These are phyloP conservation scores for Noctilio leporinus DNA, from an alignment of 2,113 vertebrate species.

Conservation along the genomic window DNA sequence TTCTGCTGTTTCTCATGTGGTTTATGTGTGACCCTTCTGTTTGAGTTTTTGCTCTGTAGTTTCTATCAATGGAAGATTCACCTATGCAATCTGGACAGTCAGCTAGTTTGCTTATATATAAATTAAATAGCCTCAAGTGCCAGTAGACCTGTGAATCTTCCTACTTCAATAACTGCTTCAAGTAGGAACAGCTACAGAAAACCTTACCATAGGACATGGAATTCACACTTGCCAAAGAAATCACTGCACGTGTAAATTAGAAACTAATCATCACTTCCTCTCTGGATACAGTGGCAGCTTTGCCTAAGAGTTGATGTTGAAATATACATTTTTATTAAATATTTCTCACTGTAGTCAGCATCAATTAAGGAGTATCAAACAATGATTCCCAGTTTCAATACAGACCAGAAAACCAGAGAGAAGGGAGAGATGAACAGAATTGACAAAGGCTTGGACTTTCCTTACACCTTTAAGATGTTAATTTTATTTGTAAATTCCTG, in stretches of 20 bases:
- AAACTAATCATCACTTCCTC: slow-evolving; percentile 61
- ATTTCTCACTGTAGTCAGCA: slow-evolving; percentile 55
- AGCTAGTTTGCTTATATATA: slow-evolving; percentile 24
- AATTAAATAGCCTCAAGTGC: slow-evolving; percentile 18
- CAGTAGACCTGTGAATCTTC: slow-evolving; percentile 23
- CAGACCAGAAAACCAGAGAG: slow-evolving; percentile 26
- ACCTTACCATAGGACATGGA: slow-evolving; percentile 20
- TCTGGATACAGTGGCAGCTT: slow-evolving; percentile 42
- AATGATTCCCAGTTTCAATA: slow-evolving; percentile 29
- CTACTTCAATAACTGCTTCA: slow-evolving; percentile 17
- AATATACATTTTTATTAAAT: slow-evolving; percentile 71
- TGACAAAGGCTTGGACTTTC: slow-evolving; percentile 57
- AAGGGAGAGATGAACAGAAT: slow-evolving; percentile 34
- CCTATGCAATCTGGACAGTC: slow-evolving; percentile 5
- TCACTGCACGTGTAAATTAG: slow-evolving; percentile 60
- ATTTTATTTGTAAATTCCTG: slow-evolving; percentile 52
- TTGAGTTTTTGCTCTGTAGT: slow-evolving; percentile 16
- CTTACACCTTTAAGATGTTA: slow-evolving; percentile 55
- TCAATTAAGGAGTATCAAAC: slow-evolving; percentile 62
- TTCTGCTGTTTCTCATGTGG: neutral
- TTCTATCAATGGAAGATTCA: neutral
- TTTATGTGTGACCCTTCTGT: neutral
- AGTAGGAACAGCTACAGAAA: slow-evolving; percentile 28
- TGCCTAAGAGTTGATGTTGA: slow-evolving; percentile 58
- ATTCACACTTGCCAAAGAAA: slow-evolving; percentile 57